These are phyloP conservation scores for Grammomys surdaster DNA, from an alignment of 2,113 vertebrate genomes.

Conservation along the genomic window DNA sequence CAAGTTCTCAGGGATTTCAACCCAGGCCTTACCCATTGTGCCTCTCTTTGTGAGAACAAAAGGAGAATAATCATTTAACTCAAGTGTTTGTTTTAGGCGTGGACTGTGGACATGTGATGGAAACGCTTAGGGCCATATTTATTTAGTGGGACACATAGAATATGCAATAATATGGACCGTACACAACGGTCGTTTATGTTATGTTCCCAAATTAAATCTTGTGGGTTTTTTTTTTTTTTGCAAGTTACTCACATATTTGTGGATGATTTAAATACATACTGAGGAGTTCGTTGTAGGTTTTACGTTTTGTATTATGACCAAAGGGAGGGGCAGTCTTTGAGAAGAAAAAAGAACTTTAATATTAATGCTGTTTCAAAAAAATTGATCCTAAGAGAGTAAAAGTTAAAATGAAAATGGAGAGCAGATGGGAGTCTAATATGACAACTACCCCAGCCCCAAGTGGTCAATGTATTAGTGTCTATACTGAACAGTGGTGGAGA, in stretches of 20 bases:
- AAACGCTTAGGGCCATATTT: not conserved
- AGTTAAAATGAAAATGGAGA: not conserved
- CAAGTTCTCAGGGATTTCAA: slow-evolving; percentile 82
- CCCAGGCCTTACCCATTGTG: slow-evolving; percentile 82
- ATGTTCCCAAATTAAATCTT: not conserved
- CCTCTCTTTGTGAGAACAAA: slow-evolving; percentile 74
- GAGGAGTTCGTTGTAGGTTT: not conserved
- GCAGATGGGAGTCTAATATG: slow-evolving; percentile 24
- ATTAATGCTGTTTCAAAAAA: not conserved
- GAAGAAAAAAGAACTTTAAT: not conserved
- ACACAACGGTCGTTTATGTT: not conserved
- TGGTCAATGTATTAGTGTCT: not conserved
- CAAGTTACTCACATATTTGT: slow-evolving; percentile 7
- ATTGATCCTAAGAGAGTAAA: not conserved
- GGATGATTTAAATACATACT: not conserved
- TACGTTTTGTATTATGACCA: not conserved
- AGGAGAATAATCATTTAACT: slow-evolving; percentile 32
- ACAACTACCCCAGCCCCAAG: not conserved
- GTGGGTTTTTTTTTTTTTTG: not conserved
- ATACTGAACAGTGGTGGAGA: not conserved
- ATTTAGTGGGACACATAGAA: not conserved
- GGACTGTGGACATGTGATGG: not conserved
- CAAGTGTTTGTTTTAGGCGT: slow-evolving; percentile 53
- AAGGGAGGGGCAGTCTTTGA: fast-evolving
- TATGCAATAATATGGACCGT: not conserved